These are phyloP conservation scores for Dysmachus trigonus DNA, from an alignment of 2,888 invertebrate species.

Conservation along the genomic window DNA sequence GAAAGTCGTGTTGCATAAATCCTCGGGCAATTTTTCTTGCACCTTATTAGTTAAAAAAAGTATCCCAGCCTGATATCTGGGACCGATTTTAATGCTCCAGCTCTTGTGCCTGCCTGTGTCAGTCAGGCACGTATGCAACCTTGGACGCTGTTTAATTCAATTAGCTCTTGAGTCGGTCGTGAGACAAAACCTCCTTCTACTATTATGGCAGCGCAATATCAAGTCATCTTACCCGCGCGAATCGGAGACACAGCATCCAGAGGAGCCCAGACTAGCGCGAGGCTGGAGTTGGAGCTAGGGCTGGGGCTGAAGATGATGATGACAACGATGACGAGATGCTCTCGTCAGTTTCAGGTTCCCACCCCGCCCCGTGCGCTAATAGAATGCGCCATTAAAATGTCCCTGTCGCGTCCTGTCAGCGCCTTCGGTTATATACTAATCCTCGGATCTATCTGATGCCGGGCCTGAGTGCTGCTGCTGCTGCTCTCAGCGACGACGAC, in stretches of 20 bases:
- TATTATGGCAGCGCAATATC: not conserved
- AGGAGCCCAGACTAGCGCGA: not conserved
- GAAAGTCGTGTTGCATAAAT: slow-evolving; percentile 43
- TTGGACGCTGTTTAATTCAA: slow-evolving; percentile 22
- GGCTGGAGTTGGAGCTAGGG: not conserved
- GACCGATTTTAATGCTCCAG: not conserved
- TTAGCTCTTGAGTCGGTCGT: slow-evolving; percentile 1
- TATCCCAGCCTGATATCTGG: not conserved
- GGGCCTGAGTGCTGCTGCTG: not conserved
- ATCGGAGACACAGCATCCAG: not conserved
- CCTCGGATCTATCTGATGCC: slow-evolving; percentile 19
- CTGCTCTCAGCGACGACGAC: not conserved
- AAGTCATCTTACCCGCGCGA: not conserved
- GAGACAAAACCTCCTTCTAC: slow-evolving; percentile 15
- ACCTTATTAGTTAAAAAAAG: slow-evolving; percentile 44
- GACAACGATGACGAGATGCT: slow-evolving; percentile 40
- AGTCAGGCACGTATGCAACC: not conserved
- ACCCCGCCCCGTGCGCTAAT: not conserved
- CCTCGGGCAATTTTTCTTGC: slow-evolving; percentile 29
- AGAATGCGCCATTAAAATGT: slow-evolving; percentile 42
- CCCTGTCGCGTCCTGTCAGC: slow-evolving; percentile 42
- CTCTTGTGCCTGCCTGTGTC: not conserved
- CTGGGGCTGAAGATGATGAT: slow-evolving; percentile 29
- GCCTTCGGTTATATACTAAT: slow-evolving; percentile 19
- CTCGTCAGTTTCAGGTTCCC: slow-evolving; percentile 2